A percentile compares a stretch with the other conserved stretches of the same genome.
These are phyloP conservation scores for Tipula vernalis DNA, from an alignment of 2,888 invertebrate species.

Conservation along the genomic window DNA sequence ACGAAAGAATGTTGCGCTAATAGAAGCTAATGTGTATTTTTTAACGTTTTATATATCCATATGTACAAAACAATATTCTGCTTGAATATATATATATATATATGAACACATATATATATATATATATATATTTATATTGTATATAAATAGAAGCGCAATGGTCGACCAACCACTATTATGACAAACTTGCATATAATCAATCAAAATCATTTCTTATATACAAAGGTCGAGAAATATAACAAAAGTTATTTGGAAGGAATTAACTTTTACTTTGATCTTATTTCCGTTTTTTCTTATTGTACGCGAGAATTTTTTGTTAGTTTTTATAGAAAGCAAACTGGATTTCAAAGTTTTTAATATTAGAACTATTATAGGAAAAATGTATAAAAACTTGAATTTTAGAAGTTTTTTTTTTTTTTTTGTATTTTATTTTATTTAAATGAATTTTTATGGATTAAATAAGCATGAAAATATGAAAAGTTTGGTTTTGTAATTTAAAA, in stretches of 20 bases:
- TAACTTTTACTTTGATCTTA: slow-evolving; percentile 4
- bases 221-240: not conserved
- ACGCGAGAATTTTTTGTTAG: not conserved
- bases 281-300: not conserved
- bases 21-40: not conserved
- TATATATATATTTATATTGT: not conserved
- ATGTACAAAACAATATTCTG: not conserved
- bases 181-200: not conserved
- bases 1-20: not conserved
- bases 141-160: not conserved
- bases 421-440: not conserved
- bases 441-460: not conserved
- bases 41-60: not conserved
- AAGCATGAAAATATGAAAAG: not conserved
- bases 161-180: not conserved
- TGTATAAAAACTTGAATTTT: not conserved
- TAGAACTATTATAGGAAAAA: not conserved
- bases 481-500: not conserved
- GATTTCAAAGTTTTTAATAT: not conserved
- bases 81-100: not conserved
- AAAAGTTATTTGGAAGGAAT: not conserved
- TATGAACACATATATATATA: not conserved
- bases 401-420: not conserved
- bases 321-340: not conserved
- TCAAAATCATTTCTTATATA: not conserved